A percentile compares a stretch with the other conserved stretches of the same genome.
These are phyloP conservation scores for Clarias pachynema DNA, from an alignment of 2,797 vertebrate genomes.

Conservation along the genomic window DNA sequence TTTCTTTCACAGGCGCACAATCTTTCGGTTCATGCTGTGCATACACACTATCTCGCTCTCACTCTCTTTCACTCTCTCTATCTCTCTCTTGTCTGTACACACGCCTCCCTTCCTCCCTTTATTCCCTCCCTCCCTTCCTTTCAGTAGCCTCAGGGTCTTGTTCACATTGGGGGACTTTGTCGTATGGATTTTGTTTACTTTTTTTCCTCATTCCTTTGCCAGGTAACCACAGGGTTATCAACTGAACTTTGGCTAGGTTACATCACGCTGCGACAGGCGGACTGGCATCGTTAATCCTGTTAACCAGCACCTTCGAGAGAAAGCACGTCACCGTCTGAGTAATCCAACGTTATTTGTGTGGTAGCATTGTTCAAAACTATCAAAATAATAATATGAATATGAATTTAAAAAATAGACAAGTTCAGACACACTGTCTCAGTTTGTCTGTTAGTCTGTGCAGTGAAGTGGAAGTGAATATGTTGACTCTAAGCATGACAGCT, in stretches of 20 bases:
- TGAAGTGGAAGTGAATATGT: constrained; percentile 14
- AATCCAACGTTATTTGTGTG: no score
- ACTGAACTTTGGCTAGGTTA: constrained; percentile 31
- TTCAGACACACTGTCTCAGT: background rate
- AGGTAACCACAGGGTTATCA: background rate
- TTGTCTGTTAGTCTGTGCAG: constrained; percentile 7
- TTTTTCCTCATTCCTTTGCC: constrained; percentile 36
- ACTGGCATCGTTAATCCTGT: background rate
- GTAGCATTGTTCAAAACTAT: no score
- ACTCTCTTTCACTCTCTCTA: background rate
- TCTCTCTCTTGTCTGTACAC: background rate
- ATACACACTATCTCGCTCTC: background rate
- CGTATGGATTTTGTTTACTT: constrained; percentile 11
- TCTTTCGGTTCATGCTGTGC: background rate
- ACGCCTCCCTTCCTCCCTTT: background rate
- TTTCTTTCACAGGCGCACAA: constrained; percentile 5
- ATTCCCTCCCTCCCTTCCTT: background rate
- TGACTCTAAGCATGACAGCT: background rate
- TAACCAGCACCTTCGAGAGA: background rate
- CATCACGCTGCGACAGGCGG: background rate
- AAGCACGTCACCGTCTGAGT: background rate
- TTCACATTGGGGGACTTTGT: constrained; percentile 17
- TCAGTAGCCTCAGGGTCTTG: constrained; percentile 23
- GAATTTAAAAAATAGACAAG: no score
- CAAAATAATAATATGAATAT: no score